Evolutionary conservation across 2,797 vertebrate genomes (phyloP).

Genomic region (Liasis olivaceus): DNA sequence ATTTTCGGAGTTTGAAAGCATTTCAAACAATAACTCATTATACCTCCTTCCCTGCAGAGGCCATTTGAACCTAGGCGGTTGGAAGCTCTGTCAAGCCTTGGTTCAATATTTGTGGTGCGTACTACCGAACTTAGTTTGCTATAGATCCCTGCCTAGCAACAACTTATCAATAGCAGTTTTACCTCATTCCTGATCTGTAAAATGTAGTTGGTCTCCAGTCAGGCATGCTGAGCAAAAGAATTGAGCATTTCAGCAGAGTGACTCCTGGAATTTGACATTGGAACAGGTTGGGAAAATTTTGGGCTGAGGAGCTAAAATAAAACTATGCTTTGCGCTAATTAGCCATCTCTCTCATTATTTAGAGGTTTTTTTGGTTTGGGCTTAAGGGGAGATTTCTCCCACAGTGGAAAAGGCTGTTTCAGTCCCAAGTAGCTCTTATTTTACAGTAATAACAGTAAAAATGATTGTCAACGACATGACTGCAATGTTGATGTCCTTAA

Average conservation of each 20-base stretch:
- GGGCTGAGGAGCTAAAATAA: background rate
- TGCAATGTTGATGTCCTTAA: background rate
- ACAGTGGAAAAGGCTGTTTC: background rate
- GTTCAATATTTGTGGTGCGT: background rate
- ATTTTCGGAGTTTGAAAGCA: conserved; percentile 9
- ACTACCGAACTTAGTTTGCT: background rate
- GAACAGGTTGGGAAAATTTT: background rate
- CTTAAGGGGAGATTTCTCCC: background rate
- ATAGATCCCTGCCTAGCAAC: background rate
- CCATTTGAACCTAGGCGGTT: background rate
- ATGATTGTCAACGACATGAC: background rate
- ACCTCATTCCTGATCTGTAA: too few relatives aligned
- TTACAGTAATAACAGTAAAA: background rate
- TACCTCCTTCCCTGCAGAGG: background rate
- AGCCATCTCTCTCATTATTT: background rate
- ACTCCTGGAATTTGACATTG: background rate
- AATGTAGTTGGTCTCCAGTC: background rate
- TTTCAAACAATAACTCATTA: conserved; percentile 20
- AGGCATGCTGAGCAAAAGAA: background rate
- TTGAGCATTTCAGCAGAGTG: background rate
- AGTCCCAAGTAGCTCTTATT: background rate
- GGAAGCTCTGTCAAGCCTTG: background rate
- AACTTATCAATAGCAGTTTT: background rate
- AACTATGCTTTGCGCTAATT: background rate
- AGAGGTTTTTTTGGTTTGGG: background rate